A percentile compares a stretch with the other conserved stretches of the same genome.
phyloP scores from a whole-genome alignment of 2,888 invertebrate species.

The Ophraella communa region DNA sequence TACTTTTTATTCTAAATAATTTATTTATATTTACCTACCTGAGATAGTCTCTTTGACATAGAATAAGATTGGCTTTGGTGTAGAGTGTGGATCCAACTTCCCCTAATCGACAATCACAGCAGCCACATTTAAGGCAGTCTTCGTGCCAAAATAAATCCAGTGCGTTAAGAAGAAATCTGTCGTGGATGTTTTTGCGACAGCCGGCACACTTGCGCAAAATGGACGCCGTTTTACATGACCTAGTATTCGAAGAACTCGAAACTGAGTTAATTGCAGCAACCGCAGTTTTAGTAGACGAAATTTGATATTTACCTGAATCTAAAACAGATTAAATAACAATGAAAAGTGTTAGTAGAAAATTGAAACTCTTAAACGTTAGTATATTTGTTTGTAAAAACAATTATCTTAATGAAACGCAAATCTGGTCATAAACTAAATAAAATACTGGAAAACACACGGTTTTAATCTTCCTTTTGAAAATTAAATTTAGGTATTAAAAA shows the following conservation, averaged over 20 bases:
- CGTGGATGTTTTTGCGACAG: conserved; percentile 85
- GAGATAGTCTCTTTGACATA: conserved; percentile 91
- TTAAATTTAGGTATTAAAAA: conserved; percentile 61
- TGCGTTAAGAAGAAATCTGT: conserved; percentile 78
- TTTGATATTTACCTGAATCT: conserved; percentile 59
- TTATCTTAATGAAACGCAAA: neutral
- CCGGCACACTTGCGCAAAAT: conserved; percentile 77
- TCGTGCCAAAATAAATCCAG: conserved; percentile 94
- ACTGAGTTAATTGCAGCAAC: conserved; percentile 51
- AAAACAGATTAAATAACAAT: too few species aligned
- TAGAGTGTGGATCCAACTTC: conserved; percentile 91
- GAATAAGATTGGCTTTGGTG: conserved; percentile 88
- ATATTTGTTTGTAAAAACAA: neutral
- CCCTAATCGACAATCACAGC: conserved; percentile 91
- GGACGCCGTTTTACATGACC: conserved; percentile 50
- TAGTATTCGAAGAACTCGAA: conserved; percentile 50
- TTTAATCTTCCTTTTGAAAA: conserved; percentile 50
- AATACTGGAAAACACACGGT: conserved; percentile 45
- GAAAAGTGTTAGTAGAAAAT: too few species aligned
- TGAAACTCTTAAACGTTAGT: too few species aligned
- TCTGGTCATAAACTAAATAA: conserved; percentile 46
- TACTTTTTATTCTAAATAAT: too few species aligned
- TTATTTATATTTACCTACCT: too few species aligned
- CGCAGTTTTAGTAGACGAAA: conserved; percentile 52
- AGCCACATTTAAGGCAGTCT: conserved; percentile 90